phyloP scores from a whole-genome alignment of 2,797 vertebrate species.

The Hapalemur alaotrensis region DNA sequence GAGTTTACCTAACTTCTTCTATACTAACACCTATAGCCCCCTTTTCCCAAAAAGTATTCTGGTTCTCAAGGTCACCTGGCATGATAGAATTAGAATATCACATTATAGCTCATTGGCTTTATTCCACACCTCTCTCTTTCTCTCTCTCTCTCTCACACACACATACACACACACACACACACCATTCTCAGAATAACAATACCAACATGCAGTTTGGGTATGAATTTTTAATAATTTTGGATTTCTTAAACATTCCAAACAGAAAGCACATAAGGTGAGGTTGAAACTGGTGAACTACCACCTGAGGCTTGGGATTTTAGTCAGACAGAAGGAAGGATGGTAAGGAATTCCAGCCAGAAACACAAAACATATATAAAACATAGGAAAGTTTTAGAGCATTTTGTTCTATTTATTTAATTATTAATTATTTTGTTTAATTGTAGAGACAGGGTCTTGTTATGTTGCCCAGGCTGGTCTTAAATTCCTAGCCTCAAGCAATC shows the following conservation, averaged over 20 bases:
- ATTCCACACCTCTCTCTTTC: not conserved
- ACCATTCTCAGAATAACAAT: not conserved
- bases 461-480: too few species aligned
- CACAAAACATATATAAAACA: not conserved
- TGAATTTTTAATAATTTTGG: constrained; percentile 17
- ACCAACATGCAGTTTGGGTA: not conserved
- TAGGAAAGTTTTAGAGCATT: not conserved
- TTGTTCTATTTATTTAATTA: not conserved
- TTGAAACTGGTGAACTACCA: not conserved
- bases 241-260: not conserved
- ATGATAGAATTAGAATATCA: not conserved
- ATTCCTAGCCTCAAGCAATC: too few species aligned
- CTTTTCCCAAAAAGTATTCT: not conserved
- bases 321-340: not conserved
- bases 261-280: not conserved
- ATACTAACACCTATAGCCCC: not conserved
- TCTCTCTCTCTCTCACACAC: not conserved
- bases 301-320: not conserved
- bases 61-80: not conserved
- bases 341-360: not conserved
- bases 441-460: too few species aligned
- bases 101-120: not conserved
- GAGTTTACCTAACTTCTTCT: not conserved
- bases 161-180: not conserved
- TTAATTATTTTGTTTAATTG: too few species aligned